Base-by-base conservation (phyloP, 2,888 invertebrate genomes). In the Yponomeuta sedellus region DNA sequence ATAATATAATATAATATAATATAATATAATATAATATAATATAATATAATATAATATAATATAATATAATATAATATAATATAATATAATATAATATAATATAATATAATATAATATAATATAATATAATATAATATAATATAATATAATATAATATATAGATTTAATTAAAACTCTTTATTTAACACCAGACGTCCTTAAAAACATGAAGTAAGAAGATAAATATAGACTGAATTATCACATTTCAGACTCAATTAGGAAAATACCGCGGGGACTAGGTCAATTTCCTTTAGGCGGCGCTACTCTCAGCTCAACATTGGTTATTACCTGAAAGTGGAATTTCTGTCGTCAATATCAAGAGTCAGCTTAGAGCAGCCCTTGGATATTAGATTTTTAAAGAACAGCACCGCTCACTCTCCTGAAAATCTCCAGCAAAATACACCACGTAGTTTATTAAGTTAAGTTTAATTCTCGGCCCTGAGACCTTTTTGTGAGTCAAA, bases 261-360 rank as follows among this genome's bases (percentile, higher is more conserved):
- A 25, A 11, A 59, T 12, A 59, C 59, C 59, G 6, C 11, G 20
- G 22, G 59, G 28, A 61, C 75, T 71, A 72, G 83, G 78, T 83
- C 84, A 82, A 84, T 85, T 84, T 83, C 85, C 82, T 81, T 75
- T 76, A 66, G 71, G 73, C 70, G 72, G n/a, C 40, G 40, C 16
- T 61, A n/a, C n/a, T 22, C 10, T 12, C 39, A 61, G 61, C 39
- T 61, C 39, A 20, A 64, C 64, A 25, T 59, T 11, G 28, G 66
- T 75, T 73, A 77, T 77, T 77, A 77, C 73, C 68, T 65, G 69
- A 70, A 74, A 77, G 72, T 71, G 61, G 61, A 39, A 61, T 61
- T 61, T 61, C 28, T 34, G 61, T 39, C 61, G 61, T 39, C 61
- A 61, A 61, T 8, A 61, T 16, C 61, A 16, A 6, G 34, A 28